Percentiles rank a stretch among this genome's conserved stretches.
phyloP scores from a whole-genome alignment of 2,113 vertebrate species.

The Dromiciops gliroides region DNA sequence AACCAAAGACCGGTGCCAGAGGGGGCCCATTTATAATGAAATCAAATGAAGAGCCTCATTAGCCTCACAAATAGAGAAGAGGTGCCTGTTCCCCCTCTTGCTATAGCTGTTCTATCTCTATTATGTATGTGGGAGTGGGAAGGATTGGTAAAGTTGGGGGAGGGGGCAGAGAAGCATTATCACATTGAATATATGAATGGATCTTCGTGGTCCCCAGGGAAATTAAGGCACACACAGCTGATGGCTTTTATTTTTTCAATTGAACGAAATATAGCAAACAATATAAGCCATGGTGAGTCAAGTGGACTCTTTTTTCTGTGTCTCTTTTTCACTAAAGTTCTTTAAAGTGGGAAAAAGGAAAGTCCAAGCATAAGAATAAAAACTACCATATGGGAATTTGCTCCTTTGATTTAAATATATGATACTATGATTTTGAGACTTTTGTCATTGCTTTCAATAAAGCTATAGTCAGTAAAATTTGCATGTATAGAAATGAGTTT shows the following conservation, averaged over 20 bases:
- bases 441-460: slow-evolving; percentile 65
- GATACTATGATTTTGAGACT: slow-evolving; percentile 54
- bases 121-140: slow-evolving; percentile 41
- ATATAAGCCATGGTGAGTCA: neutral
- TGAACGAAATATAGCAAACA: slow-evolving; percentile 7
- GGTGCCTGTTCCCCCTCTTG: slow-evolving; percentile 72
- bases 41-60: slow-evolving; percentile 79
- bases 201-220: slow-evolving; percentile 79
- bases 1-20: slow-evolving; percentile 79
- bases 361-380: slow-evolving; percentile 28
- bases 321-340: neutral
- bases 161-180: slow-evolving; percentile 4
- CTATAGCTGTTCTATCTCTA: slow-evolving; percentile 71
- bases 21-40: slow-evolving; percentile 80
- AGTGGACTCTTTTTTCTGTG: slow-evolving; percentile 23
- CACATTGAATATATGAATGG: slow-evolving; percentile 67
- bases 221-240: slow-evolving; percentile 62
- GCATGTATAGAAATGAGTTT: slow-evolving; percentile 73
- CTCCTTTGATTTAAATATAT: slow-evolving; percentile 65
- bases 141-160: neutral
- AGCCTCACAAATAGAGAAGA: slow-evolving; percentile 78
- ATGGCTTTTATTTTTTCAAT: neutral
- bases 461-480: slow-evolving; percentile 60
- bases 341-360: neutral
- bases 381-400: slow-evolving; percentile 15